Evolutionary conservation across 2,113 vertebrate genomes (phyloP), one percentile per base, ranked within the genome.

Genomic region (Apteryx owenii): DNA sequence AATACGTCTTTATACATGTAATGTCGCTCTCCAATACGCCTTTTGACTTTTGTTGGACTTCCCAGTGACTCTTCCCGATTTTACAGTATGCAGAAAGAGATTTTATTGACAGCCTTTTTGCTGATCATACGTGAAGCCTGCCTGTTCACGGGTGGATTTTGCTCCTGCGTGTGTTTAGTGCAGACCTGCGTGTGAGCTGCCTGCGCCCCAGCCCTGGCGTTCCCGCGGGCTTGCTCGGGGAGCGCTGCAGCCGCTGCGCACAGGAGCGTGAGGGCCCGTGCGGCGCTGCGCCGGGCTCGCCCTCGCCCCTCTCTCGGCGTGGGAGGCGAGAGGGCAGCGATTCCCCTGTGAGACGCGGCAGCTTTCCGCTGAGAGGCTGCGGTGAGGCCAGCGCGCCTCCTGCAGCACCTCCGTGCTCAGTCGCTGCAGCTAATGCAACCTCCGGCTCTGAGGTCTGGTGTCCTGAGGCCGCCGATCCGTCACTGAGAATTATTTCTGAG

Each of bases 161-260:
- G 4, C 12, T 25, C 15, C 2, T 11, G 7, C 0, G 0, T 3
- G 2, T 50, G 4, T 75, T 89, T 86, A 2, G 5, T 31, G 51
- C 50, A 81, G 33, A 33, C 9, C 25, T 66, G 31, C 3, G 4
- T 56, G 17, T 25, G 31, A 77, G 79, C 61, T 12, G 5, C 19
- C 44, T n/a, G 36, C 90, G 19, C 33, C 17, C 17, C 60, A 3
- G 3, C 9, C 5, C 10, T 28, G 61, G 16, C 9, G 87, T 68
- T 51, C 5, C 25, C 20, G 19, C 60, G 70, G 58, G 16, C 44
- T 36, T 0, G 0, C 22, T 21, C 18, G 14, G 20, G 42, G 53
- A 10, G 15, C 16, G 6, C 15, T 6, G 44, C 44, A 46, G 44
- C 42, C 42, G 10, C 42, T 44, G 42, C 42, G 36, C 36, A 38